Evolutionary conservation across 2,888 invertebrate genomes (phyloP).

Genomic region (Petrolisthes cinctipes): DNA sequence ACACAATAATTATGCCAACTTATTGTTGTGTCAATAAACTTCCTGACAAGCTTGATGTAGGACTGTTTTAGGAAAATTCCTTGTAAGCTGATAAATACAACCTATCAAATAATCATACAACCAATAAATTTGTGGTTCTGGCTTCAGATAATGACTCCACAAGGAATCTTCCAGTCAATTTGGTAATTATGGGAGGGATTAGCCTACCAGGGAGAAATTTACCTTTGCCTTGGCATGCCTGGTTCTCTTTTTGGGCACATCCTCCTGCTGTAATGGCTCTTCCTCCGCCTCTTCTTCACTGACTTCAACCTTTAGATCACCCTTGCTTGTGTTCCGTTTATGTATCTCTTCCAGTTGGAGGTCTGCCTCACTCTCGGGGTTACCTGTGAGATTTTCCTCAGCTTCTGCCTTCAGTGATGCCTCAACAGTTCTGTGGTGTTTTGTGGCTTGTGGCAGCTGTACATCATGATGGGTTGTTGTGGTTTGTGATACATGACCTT

Average conservation of each 20-base stretch:
- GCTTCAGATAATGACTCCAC: too few species aligned
- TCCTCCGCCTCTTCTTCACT: slow-evolving; percentile 26
- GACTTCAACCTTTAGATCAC: slow-evolving; percentile 8
- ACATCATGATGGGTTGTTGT: background rate
- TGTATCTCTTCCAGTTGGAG: background rate
- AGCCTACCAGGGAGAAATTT: background rate
- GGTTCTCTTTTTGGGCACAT: slow-evolving; percentile 15
- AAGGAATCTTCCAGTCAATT: too few species aligned
- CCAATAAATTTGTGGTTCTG: too few species aligned
- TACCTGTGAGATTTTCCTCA: background rate
- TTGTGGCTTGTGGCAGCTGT: background rate
- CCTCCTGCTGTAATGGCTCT: background rate
- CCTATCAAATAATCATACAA: too few species aligned
- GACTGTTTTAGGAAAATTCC: too few species aligned
- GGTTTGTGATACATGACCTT: background rate
- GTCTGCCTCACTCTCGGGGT: background rate
- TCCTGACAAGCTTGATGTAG: too few species aligned
- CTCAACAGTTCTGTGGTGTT: background rate
- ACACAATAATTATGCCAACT: too few species aligned
- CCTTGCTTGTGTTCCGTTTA: background rate
- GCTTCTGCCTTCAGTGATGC: background rate
- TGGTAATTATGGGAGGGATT: too few species aligned
- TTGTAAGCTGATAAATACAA: too few species aligned
- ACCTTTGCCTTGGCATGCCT: slow-evolving; percentile 36
- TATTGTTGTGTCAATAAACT: too few species aligned